Conservation (phyloP, 2,888 invertebrate genomes). For the Yponomeuta cagnagella region DNA sequence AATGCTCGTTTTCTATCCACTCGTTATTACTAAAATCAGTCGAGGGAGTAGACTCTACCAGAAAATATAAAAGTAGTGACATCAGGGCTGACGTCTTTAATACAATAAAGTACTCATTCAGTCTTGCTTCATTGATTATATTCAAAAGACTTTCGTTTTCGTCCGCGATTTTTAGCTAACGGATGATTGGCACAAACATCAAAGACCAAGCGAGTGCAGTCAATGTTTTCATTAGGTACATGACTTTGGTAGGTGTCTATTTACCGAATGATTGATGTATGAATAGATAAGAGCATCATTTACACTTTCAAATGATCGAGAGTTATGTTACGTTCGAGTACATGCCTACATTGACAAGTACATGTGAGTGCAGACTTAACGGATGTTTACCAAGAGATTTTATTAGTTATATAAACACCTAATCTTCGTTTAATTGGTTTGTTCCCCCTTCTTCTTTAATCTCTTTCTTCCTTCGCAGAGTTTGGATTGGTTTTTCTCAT, state of each 20-base stretch:
- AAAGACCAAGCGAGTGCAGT: constrained; percentile 18
- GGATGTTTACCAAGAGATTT: background rate
- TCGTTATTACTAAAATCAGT: no score
- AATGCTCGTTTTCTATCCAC: no score
- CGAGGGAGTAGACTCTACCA: no score
- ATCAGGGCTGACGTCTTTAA: no score
- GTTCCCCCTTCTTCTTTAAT: no score
- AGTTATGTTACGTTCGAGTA: background rate
- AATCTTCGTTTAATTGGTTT: background rate
- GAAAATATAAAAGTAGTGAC: no score
- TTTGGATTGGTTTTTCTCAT: no score
- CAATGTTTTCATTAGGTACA: constrained; percentile 20
- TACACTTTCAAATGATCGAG: constrained; percentile 23
- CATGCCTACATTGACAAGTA: background rate
- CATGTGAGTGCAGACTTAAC: background rate
- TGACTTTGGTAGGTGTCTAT: constrained; percentile 22
- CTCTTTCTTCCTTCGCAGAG: no score
- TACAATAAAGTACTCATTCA: no score
- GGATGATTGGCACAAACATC: constrained; percentile 17
- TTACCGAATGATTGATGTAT: constrained; percentile 32
- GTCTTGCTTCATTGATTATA: background rate
- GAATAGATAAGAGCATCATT: constrained; percentile 30
- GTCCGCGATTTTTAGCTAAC: background rate
- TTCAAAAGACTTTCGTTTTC: constrained; percentile 5
- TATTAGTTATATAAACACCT: background rate